Conservation (phyloP, 2,113 vertebrate species). For the Mirounga angustirostris region DNA sequence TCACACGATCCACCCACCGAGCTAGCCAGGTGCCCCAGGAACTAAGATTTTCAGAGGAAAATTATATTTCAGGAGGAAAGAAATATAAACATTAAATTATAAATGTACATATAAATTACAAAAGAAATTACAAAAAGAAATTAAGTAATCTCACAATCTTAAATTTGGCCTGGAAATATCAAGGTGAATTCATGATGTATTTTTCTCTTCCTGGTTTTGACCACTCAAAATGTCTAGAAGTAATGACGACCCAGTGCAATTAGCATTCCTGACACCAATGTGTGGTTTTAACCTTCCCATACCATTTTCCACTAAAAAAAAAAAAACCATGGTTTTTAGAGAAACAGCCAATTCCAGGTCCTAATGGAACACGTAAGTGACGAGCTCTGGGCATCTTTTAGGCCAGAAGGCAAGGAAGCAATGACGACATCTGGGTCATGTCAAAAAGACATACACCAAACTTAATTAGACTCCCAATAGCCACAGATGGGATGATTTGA, state of each 20-base stretch:
- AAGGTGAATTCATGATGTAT: neutral
- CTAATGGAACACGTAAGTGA: neutral
- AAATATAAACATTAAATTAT: neutral
- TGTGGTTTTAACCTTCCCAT: neutral
- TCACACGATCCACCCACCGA: neutral
- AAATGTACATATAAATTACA: neutral
- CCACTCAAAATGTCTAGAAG: neutral
- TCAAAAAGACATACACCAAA: neutral
- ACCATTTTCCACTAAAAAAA: constrained; percentile 7
- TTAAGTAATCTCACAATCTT: neutral
- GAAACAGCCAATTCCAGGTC: neutral
- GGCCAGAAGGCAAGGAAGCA: neutral
- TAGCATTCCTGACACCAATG: neutral
- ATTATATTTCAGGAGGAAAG: neutral
- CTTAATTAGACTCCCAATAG: neutral
- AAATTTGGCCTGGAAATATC: neutral
- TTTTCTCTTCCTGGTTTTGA: neutral
- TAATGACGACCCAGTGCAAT: neutral
- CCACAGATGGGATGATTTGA: neutral
- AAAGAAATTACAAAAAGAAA: neutral
- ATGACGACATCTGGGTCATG: neutral
- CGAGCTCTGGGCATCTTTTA: neutral
- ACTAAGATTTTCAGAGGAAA: neutral
- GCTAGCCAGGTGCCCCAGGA: neutral
- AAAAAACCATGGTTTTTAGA: neutral